Conservation (phyloP, 2,113 vertebrate species). For the Suncus etruscus region DNA sequence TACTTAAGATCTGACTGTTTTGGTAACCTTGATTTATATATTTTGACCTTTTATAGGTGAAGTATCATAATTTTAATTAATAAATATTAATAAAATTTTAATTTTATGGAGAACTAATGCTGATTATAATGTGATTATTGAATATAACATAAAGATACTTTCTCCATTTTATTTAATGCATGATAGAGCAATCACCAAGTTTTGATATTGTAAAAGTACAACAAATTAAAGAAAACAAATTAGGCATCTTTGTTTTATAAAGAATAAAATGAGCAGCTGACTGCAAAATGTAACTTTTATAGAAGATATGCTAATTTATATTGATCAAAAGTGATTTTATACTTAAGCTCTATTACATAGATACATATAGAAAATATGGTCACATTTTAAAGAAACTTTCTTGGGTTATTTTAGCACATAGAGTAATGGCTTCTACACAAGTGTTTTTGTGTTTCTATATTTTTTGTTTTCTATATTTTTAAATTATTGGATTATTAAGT, state of each 20-base stretch:
- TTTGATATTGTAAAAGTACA: slow-evolving; percentile 14
- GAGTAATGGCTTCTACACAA: background rate
- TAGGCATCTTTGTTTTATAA: slow-evolving; percentile 44
- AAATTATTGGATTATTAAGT: background rate
- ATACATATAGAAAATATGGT: slow-evolving; percentile 43
- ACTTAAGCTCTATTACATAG: slow-evolving; percentile 31
- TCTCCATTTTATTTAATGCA: background rate
- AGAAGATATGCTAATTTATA: slow-evolving; percentile 57
- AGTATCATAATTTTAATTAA: background rate
- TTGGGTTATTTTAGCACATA: slow-evolving; percentile 36
- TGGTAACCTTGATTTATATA: background rate
- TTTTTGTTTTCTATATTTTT: background rate
- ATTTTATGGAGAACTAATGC: background rate
- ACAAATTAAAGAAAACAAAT: slow-evolving; percentile 32
- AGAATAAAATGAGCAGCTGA: slow-evolving; percentile 40
- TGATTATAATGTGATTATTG: slow-evolving; percentile 15
- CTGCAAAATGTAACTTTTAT: slow-evolving; percentile 49
- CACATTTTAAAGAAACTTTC: slow-evolving; percentile 48
- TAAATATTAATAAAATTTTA: background rate
- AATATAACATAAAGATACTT: background rate
- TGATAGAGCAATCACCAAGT: slow-evolving; percentile 5
- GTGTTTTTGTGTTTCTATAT: background rate
- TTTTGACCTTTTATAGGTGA: background rate
- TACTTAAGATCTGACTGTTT: background rate
- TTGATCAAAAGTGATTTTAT: slow-evolving; percentile 53